Evolutionary conservation across 2,888 invertebrate species (phyloP), one percentile per base, ranked within the genome.

Genomic region (Melanchra persicariae): DNA sequence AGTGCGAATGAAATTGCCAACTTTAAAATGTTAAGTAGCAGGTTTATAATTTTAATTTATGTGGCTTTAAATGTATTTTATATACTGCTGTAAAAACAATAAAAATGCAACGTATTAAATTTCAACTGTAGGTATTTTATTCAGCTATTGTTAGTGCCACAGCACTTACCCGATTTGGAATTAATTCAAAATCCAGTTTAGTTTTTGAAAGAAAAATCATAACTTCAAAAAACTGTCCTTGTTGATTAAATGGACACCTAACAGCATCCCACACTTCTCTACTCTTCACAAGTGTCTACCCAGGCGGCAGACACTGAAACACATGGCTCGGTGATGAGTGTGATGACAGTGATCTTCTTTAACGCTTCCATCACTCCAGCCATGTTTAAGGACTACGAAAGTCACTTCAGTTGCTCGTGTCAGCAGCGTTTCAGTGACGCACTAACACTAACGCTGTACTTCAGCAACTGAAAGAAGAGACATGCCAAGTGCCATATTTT

Each of bases 21-120:
- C 49, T 81, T 69, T 60, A 60, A 67, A 77, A 69, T 59, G 54
- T 70, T 76, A 78, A 74, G 60, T 55, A 66, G 70, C 60, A 30
- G 40, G 47, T 61, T 65, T 73, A n/a, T n/a, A 54, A 55, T 62
- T 60, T 61, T 62, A 43, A 77, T 76, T 78, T 69, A 78, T 75
- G 49, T 62, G 43, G 7, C 12, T 70, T 69, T 64, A 52, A 74
- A 52, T 65, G 17, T 60, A 62, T 65, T 76, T 79, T 65, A 73
- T 60, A 26, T 24, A n/a, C n/a, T n/a, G 78, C 58, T 43, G 9
- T 62, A 37, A 74, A 68, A 60, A 5, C 12, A 17, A 15, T 34
- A 64, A 22, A 22, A 26, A 34, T 6, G 10, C 22, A 71, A n/a
- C 24, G 10, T 69, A 30, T 61, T 49, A 7, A 43, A 58, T 54